phyloP scores from a whole-genome alignment of 2,888 invertebrate species.

The Tethea ocularis region DNA sequence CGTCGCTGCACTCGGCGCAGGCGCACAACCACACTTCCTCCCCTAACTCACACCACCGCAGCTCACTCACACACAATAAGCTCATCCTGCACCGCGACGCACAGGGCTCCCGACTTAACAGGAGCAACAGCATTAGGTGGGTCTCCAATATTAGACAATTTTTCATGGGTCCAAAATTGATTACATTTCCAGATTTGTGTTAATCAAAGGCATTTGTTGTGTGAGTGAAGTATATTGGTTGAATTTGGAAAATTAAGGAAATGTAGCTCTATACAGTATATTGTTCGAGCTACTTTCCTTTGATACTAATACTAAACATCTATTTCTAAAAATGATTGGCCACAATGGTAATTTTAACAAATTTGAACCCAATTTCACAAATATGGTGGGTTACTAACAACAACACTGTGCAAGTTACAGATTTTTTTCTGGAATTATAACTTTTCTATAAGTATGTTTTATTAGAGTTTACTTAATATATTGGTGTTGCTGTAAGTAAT shows the following conservation, averaged over 20 bases:
- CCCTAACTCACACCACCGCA: conserved; percentile 86
- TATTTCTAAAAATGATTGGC: too few relatives aligned
- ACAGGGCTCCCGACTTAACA: conserved; percentile 88
- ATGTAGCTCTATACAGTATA: background rate
- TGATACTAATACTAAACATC: background rate
- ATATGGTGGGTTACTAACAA: background rate
- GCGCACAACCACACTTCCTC: conserved; percentile 88
- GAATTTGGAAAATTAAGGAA: background rate
- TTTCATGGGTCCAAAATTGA: conserved; percentile 4
- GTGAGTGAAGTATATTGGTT: background rate
- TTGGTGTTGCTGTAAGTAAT: background rate
- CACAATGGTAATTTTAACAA: background rate
- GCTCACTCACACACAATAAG: conserved; percentile 86
- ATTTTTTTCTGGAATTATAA: too few relatives aligned
- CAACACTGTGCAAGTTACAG: background rate
- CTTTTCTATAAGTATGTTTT: too few relatives aligned
- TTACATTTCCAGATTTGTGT: conserved; percentile 3
- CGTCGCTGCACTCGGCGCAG: conserved; percentile 91
- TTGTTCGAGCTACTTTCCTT: background rate
- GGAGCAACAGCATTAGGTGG: conserved; percentile 97
- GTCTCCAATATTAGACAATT: conserved; percentile 39
- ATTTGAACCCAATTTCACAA: background rate
- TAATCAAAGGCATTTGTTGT: background rate
- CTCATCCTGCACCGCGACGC: conserved; percentile 84
- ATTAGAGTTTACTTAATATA: background rate